Base-by-base conservation (phyloP, 2,888 invertebrate genomes). In the Hydrotaea diabolus region DNA sequence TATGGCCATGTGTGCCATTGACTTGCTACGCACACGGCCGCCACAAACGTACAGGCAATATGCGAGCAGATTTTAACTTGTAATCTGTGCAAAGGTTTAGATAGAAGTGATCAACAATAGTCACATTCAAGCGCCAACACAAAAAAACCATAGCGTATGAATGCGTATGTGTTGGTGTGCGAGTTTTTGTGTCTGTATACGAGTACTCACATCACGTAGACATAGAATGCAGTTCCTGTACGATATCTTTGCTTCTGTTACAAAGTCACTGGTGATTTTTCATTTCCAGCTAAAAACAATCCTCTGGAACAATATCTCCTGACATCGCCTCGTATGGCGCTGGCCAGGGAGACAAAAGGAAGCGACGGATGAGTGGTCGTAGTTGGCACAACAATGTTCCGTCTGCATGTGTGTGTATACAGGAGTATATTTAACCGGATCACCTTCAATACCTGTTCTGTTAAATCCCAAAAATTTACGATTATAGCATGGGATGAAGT, bases 251-350 rank as follows among this genome's bases (percentile, higher is more conserved):
- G 19, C 31, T 43, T 66, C 39, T 21, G 11, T 39, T 66, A 66
- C 66, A 66, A 66, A 43, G 39, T 66, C 66, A 66, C 11, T 43
- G 66, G 43, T 19, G 66, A 66, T 66, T 66, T 39, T 66, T 66
- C 66, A 66, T 66, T 66, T 66, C 9, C 39, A 66, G 66, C 11
- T 9, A 43, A 66, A 64, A 66, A 43, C 39, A 39, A 66, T 19
- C 39, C 39, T 66, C 43, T 0, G n/a, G 39, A 36, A 62, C 31
- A 31, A n/a, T 31, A 62, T 62, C 62, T 66, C 8, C 21, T 66
- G 19, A 43, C 43, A 21, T 66, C 19, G 21, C 43, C 19, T 9
- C 39, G 9, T 39, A 19, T 66, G 31, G 11, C 17, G 66, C 21
- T 19, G 36, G 36, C 7, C 31, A 31, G 3, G 7, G 31, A 4